phyloP scores from a whole-genome alignment of 2,113 vertebrate genomes.

The Ceyx melanurus region DNA sequence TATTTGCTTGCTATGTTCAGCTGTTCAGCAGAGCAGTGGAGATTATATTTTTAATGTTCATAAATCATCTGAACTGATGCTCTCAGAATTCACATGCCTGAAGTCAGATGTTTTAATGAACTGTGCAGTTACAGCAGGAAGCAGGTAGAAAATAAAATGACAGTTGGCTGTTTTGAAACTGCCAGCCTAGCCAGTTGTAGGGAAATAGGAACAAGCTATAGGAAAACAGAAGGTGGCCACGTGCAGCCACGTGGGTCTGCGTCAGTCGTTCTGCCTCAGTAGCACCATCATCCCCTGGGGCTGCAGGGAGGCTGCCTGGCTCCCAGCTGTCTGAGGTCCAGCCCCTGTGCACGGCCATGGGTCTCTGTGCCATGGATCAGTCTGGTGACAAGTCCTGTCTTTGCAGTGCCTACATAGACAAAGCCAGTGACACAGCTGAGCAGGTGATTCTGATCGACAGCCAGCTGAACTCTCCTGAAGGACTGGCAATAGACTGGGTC shows the following conservation, averaged over 20 bases:
- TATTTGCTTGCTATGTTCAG: background rate
- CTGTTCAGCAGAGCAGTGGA: background rate
- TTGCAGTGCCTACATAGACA: slow-evolving; percentile 91
- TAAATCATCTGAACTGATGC: background rate
- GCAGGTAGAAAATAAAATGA: background rate
- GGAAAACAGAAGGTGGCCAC: background rate
- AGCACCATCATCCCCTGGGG: background rate
- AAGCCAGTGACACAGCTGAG: slow-evolving; percentile 87
- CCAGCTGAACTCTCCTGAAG: slow-evolving; percentile 90
- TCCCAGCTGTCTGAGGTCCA: background rate
- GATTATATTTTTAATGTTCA: background rate
- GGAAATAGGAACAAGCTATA: background rate
- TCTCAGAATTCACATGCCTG: background rate
- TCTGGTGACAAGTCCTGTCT: background rate
- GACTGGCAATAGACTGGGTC: slow-evolving; percentile 95
- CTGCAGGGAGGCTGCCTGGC: background rate
- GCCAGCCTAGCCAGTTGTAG: rapidly evolving
- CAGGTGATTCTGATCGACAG: slow-evolving; percentile 89
- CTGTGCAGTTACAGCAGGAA: background rate
- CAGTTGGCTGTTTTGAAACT: background rate
- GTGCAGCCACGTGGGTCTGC: background rate
- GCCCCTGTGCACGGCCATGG: background rate
- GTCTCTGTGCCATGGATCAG: background rate
- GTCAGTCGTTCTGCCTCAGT: rapidly evolving
- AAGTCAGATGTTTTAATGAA: background rate